Conservation (phyloP, 2,888 invertebrate species). For the Limnephilus marmoratus region DNA sequence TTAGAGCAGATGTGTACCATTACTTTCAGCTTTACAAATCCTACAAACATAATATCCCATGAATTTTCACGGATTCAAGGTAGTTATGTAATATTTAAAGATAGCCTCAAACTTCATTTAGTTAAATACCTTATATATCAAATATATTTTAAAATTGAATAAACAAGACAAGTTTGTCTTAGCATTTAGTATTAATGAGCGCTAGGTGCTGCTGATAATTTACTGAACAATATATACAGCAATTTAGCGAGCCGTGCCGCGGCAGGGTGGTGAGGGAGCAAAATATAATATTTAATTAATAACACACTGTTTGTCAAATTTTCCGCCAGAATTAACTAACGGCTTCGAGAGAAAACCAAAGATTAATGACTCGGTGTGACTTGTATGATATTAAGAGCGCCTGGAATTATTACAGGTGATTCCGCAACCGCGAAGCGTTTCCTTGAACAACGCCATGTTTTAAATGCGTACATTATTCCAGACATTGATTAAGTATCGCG, state of each 20-base stretch:
- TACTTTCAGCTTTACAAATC: too few relatives aligned
- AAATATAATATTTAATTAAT: slow-evolving; percentile 21
- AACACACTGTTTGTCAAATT: slow-evolving; percentile 33
- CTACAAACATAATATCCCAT: too few relatives aligned
- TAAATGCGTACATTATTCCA: slow-evolving; percentile 18
- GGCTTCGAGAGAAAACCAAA: slow-evolving; percentile 57
- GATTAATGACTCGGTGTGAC: slow-evolving; percentile 57
- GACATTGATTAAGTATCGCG: not conserved
- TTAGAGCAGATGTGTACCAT: too few relatives aligned
- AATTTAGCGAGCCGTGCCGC: not conserved
- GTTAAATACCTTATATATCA: too few relatives aligned
- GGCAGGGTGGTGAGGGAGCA: not conserved
- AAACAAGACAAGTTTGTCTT: not conserved
- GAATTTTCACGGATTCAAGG: too few relatives aligned
- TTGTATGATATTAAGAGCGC: slow-evolving; percentile 44
- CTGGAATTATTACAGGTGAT: slow-evolving; percentile 41
- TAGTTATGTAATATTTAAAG: too few relatives aligned
- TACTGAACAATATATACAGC: not conserved
- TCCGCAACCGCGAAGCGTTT: slow-evolving; percentile 4
- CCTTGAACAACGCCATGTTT: slow-evolving; percentile 12
- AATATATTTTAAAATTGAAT: not conserved
- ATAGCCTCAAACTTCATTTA: too few relatives aligned
- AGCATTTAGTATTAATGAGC: not conserved
- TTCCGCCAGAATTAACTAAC: slow-evolving; percentile 50
- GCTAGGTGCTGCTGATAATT: not conserved